Conservation (phyloP, 2,888 invertebrate species). For the Ophion ventricosus region DNA sequence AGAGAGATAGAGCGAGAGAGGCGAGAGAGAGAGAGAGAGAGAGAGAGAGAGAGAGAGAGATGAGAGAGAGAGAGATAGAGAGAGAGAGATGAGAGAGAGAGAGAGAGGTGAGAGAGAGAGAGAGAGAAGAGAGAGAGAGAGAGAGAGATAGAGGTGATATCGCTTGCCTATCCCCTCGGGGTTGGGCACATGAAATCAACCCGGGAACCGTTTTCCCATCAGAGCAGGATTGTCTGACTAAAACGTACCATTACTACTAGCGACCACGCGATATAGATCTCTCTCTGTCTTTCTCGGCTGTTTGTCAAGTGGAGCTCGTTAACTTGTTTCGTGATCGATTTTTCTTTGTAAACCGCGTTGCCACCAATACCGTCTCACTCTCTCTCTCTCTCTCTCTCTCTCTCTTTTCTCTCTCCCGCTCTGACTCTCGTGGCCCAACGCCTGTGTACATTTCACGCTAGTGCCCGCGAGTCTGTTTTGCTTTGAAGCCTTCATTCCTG, state of each 20-base stretch:
- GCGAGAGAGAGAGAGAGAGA: neutral
- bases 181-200: conserved; percentile 28
- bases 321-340: conserved; percentile 52
- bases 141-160: neutral
- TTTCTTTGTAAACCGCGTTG: conserved; percentile 35
- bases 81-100: neutral
- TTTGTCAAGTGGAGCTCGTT: conserved; percentile 49
- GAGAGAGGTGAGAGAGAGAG: neutral
- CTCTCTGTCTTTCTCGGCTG: conserved; percentile 30
- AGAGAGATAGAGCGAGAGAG: neutral
- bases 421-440: conserved; percentile 18
- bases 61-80: neutral
- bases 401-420: neutral
- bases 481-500: conserved; percentile 62
- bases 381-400: conserved; percentile 4
- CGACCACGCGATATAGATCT: conserved; percentile 47
- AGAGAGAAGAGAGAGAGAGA: neutral
- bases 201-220: conserved; percentile 39
- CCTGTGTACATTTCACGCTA: conserved; percentile 54
- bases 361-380: neutral
- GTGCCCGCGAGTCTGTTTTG: conserved; percentile 41
- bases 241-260: conserved; percentile 60
- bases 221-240: conserved; percentile 53
- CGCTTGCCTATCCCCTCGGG: neutral
- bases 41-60: neutral